Base-by-base conservation (phyloP, 2,888 invertebrate genomes). In the Xestobium rufovillosum region DNA sequence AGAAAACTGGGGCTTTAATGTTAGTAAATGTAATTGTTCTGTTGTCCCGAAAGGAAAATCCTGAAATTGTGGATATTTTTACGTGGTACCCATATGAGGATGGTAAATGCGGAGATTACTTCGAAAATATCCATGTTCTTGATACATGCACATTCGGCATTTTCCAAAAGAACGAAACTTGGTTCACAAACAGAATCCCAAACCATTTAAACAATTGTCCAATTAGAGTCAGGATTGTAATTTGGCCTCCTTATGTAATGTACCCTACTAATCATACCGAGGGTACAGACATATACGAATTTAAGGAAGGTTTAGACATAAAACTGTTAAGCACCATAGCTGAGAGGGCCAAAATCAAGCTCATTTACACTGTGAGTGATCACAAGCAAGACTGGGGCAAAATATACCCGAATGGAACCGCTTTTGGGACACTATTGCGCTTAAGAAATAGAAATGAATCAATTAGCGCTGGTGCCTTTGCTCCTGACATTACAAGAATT, bases 211-310 rank as follows among this genome's bases (percentile, higher is more conserved):
- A 42, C 29, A 36, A 44, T 1, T 51, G 51, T 34, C 34, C 37
- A 9, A 34, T 50, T n/a, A 47, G 41, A 15, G 39, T 50, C 3
- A 12, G 42, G 11, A 43, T 42, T 14, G 42, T 49, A 2, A 38
- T 45, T 13, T 48, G 39, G 39, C 49, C 41, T 16, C 51, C 51
- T 3, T 50, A 26, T 14, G 31, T 45, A 13, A 36, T 51, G 4
- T 39, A 48, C n/a, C 41, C 47, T 14, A 40, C 41, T 25, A 34
- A 43, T 16, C 26, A 15, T n/a, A 29, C 31, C 15, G 17, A 19
- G 13, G 31, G 34, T 13, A 33, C 27, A 14, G 19, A 14, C 3
- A 25, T 8, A 2, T 11, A 11, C 8, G 8, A 12, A 8, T 35
- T 19, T 12, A 38, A 31, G 4, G 11, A 29, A 10, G 43, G 41